A percentile compares a stretch with the other conserved stretches of the same genome.
These are phyloP conservation scores for Mormyrus hasselquistii DNA, from an alignment of 2,797 vertebrate genomes.

Conservation along the genomic window DNA sequence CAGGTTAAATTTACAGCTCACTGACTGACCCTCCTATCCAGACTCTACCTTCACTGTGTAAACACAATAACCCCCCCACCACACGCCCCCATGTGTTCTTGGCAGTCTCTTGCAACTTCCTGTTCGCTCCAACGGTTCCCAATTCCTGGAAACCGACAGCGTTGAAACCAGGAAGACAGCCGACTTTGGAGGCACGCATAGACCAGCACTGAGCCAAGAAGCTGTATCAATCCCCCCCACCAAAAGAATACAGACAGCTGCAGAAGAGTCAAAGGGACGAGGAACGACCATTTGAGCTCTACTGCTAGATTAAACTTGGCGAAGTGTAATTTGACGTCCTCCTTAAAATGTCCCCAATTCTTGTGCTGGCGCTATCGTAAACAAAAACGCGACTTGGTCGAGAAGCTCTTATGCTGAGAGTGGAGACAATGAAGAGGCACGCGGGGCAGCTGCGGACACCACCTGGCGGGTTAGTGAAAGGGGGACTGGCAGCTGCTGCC, in stretches of 20 bases:
- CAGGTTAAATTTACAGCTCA: not conserved
- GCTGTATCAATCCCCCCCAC: not conserved
- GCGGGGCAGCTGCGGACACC: constrained; percentile 16
- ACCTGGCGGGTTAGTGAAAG: constrained; percentile 22
- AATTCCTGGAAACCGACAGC: constrained; percentile 34
- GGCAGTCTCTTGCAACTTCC: constrained; percentile 23
- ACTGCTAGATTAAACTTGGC: not conserved
- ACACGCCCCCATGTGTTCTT: constrained; percentile 1
- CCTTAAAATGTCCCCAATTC: not conserved
- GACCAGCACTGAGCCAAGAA: not conserved
- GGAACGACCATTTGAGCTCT: not conserved
- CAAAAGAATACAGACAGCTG: constrained; percentile 3
- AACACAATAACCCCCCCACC: constrained; percentile 26
- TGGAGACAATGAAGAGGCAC: not conserved
- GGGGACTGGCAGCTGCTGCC: constrained; percentile 21
- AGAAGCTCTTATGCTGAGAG: not conserved
- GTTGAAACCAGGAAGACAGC: constrained; percentile 23
- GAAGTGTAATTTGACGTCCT: not conserved
- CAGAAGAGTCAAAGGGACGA: not conserved
- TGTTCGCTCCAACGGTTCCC: constrained; percentile 26
- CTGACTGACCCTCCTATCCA: constrained; percentile 3
- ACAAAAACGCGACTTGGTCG: not conserved
- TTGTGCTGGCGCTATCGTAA: not conserved
- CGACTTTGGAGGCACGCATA: not conserved
- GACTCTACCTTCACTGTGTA: not conserved